These are phyloP conservation scores for Stratiomys singularior DNA, from an alignment of 2,888 invertebrate genomes.

Conservation along the genomic window DNA sequence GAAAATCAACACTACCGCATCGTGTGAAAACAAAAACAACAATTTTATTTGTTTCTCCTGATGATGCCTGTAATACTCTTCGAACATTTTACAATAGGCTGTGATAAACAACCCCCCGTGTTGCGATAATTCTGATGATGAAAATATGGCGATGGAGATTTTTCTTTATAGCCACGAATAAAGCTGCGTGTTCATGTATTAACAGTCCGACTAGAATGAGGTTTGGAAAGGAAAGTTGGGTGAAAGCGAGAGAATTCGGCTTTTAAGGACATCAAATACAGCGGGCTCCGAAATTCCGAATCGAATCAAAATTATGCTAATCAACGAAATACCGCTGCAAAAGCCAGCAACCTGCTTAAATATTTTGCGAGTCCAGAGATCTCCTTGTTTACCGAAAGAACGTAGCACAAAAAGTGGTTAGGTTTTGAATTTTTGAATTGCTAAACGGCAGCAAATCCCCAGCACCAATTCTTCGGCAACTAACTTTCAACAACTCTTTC, in stretches of 20 bases:
- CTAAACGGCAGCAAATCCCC: background rate
- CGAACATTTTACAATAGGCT: conserved; percentile 35
- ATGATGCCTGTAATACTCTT: conserved; percentile 43
- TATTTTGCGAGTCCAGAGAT: no score
- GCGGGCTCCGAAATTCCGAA: no score
- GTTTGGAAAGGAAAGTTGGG: no score
- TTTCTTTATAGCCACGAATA: background rate
- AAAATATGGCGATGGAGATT: conserved; percentile 27
- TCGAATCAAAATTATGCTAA: no score
- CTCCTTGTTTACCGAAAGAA: no score
- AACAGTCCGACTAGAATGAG: no score
- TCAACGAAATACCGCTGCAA: no score
- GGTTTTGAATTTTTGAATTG: conserved; percentile 25
- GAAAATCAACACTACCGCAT: conserved; percentile 54
- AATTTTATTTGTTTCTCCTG: conserved; percentile 50
- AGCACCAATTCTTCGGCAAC: background rate
- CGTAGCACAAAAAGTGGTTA: conserved; percentile 15
- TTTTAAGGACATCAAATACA: no score
- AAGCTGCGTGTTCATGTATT: conserved; percentile 1
- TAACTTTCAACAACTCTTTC: conserved; percentile 18
- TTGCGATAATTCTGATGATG: conserved; percentile 8
- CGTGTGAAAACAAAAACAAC: conserved; percentile 45
- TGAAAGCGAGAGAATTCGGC: no score
- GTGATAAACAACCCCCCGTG: conserved; percentile 26
- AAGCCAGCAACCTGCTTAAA: no score